Base-by-base conservation (phyloP, 37 sponge, comb jelly and placozoan species). In the Axinella damicornis region DNA sequence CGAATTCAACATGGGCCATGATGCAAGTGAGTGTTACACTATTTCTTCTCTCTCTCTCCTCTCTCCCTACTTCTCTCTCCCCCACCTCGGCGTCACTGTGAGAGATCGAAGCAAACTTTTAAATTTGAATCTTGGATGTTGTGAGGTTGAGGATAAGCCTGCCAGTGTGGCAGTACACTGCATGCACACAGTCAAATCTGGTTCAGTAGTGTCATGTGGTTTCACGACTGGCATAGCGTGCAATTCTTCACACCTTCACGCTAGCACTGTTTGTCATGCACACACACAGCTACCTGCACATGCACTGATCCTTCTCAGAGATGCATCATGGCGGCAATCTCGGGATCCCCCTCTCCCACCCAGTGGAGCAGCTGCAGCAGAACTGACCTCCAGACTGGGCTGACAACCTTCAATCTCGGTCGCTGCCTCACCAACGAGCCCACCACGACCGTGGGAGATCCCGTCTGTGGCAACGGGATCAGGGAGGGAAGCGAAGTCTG, bases 391-490 rank as follows among this genome's bases (percentile, higher is more conserved):
- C 38, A 41, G 1, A 53, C 28, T 40, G 73, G 73, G 17, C 27
- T 73, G 19, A 73, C 35, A 24, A 73, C 35, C 22, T 21, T 9
- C 40, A 73, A 73, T 25, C 73, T 73, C 22, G 73, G 53, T 73
- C 46, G 40, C 25, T 73, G 73, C 22, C 73, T 73, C 53, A 53
- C 53, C 53, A 73, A 73, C 53, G 73, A 53, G 27, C 73, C 73
- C 30, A 24, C 41, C 5, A 41, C 27, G 28, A 52, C 53, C 16
- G 65, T 86, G 24, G 80, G 80, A 35, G 62, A 39, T 27, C 71
- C 87, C 22, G 53, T 58, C 20, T 90, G 91, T 69, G 91, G 91
- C 2, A 90, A 90, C 76, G 91, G 91, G 19, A 79, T 90, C 15
- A 57, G 59, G 19, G 91, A 90, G 46, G 74, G 73, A 22, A 76